phyloP scores from a whole-genome alignment of 2,888 invertebrate species.

The Polydrusus cervinus region DNA sequence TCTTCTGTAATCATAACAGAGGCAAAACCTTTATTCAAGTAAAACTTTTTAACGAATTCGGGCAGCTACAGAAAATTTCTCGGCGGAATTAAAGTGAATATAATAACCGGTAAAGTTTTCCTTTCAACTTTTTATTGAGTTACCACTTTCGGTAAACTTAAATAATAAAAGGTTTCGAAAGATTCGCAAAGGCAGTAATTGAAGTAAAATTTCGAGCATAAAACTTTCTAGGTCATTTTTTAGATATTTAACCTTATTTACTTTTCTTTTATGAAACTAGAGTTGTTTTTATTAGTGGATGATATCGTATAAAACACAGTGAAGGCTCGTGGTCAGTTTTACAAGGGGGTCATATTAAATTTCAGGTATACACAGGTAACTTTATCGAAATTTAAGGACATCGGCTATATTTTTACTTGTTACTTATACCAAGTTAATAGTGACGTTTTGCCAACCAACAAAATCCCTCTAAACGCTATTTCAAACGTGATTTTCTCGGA shows the following conservation, averaged over 20 bases:
- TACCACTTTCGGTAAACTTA: slow-evolving; percentile 39
- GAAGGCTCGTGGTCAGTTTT: too few relatives aligned
- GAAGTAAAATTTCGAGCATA: slow-evolving; percentile 11
- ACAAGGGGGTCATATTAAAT: too few relatives aligned
- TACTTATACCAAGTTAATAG: too few relatives aligned
- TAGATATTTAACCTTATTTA: neutral
- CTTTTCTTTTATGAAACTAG: neutral
- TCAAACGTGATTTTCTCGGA: too few relatives aligned
- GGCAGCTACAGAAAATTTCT: slow-evolving; percentile 32
- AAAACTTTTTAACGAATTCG: slow-evolving; percentile 38
- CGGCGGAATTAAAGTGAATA: slow-evolving; percentile 34
- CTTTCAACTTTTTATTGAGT: slow-evolving; percentile 36
- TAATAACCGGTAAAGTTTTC: slow-evolving; percentile 30
- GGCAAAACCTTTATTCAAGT: slow-evolving; percentile 15
- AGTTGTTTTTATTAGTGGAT: too few relatives aligned
- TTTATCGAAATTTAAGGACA: too few relatives aligned
- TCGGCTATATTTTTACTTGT: too few relatives aligned
- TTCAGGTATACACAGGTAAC: too few relatives aligned
- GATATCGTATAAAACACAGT: too few relatives aligned
- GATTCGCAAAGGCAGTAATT: slow-evolving; percentile 14
- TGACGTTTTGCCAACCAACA: too few relatives aligned
- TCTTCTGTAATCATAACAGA: neutral
- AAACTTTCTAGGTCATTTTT: slow-evolving; percentile 5
- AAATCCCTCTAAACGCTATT: too few relatives aligned
- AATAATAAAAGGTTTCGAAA: slow-evolving; percentile 29